Evolutionary conservation across 2,888 invertebrate genomes (phyloP).

Genomic region (Euplagia quadripunctaria): DNA sequence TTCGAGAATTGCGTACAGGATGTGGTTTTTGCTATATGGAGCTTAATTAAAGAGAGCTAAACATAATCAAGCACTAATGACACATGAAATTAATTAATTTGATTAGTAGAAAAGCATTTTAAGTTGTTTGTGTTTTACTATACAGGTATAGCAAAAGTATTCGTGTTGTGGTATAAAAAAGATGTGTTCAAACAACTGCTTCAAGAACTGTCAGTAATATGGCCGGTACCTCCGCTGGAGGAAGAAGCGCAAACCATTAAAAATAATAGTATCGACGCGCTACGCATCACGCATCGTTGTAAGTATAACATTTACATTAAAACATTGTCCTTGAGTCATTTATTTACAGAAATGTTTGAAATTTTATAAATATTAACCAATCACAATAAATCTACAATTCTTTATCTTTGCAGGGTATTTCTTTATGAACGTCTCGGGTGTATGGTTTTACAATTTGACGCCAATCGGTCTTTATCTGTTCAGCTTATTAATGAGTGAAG

Average conservation of each 20-base stretch:
- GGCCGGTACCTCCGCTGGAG: slow-evolving; percentile 76
- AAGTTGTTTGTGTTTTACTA: slow-evolving; percentile 6
- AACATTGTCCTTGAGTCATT: not conserved
- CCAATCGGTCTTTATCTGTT: slow-evolving; percentile 73
- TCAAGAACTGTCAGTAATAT: slow-evolving; percentile 73
- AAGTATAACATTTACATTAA: slow-evolving; percentile 41
- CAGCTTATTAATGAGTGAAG: slow-evolving; percentile 59
- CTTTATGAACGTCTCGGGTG: slow-evolving; percentile 68
- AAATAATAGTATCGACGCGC: slow-evolving; percentile 68
- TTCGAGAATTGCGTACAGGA: slow-evolving; percentile 43
- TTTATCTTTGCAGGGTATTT: slow-evolving; percentile 73
- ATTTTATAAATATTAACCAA: not conserved
- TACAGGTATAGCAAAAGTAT: slow-evolving; percentile 74
- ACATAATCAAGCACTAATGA: slow-evolving; percentile 37
- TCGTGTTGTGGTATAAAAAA: slow-evolving; percentile 79
- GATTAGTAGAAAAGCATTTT: not conserved
- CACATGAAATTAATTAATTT: slow-evolving; percentile 25
- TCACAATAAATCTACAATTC: not conserved
- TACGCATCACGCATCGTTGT: slow-evolving; percentile 75
- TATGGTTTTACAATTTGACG: slow-evolving; percentile 80
- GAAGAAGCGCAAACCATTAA: slow-evolving; percentile 69
- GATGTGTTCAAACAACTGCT: slow-evolving; percentile 73
- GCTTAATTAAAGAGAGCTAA: slow-evolving; percentile 31
- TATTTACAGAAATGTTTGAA: not conserved
- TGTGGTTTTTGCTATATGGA: slow-evolving; percentile 37